These are phyloP conservation scores for Puntigrus tetrazona DNA, from an alignment of 2,113 vertebrate species.

Conservation along the genomic window DNA sequence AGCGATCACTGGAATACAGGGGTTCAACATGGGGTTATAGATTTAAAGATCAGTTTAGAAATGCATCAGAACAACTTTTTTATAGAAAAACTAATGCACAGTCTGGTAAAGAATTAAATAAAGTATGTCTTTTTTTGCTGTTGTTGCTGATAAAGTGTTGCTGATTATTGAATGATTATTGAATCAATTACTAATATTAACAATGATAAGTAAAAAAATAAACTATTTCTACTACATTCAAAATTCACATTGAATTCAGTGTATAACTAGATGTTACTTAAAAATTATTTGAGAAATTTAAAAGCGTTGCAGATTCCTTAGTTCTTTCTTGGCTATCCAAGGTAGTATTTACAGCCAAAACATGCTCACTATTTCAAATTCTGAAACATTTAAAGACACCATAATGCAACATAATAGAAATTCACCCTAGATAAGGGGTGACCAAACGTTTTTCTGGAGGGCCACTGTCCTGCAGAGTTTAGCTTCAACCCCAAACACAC, in stretches of 20 bases:
- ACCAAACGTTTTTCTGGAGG: background rate
- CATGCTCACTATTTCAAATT: background rate
- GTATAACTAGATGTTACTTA: background rate
- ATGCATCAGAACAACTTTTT: background rate
- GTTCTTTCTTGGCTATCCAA: background rate
- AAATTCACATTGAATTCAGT: background rate
- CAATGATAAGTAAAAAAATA: background rate
- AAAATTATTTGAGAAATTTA: background rate
- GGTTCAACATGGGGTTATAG: background rate
- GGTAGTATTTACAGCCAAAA: constrained; percentile 3
- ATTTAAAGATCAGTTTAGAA: background rate
- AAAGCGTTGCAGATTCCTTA: background rate
- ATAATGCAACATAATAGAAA: background rate
- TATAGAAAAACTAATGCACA: no score
- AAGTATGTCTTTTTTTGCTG: no score
- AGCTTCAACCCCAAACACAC: background rate
- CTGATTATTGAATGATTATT: background rate
- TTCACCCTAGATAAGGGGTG: background rate
- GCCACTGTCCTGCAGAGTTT: background rate
- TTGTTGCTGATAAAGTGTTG: no score
- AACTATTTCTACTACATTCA: background rate
- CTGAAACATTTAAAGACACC: background rate
- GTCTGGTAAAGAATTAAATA: no score
- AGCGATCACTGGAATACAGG: background rate
- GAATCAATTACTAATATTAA: background rate